Conservation (phyloP, 2,797 vertebrate genomes). For the Rhadinocentrus ornatus region DNA sequence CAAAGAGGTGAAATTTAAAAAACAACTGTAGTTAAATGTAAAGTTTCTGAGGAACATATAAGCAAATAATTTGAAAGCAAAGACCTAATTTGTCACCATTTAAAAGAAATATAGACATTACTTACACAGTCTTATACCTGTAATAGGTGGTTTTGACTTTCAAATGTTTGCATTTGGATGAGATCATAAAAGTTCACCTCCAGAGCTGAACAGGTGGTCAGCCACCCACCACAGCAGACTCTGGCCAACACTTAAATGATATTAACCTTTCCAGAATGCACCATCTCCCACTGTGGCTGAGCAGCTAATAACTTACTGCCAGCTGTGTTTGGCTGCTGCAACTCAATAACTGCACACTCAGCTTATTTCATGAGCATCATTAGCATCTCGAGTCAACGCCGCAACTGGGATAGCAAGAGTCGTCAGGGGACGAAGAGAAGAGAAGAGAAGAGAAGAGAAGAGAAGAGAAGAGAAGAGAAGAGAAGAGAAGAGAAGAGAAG, state of each 20-base stretch:
- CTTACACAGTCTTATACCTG: conserved; percentile 14
- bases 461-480: neutral
- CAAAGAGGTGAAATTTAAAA: conserved; percentile 37
- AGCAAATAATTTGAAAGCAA: neutral
- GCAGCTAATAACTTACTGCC: conserved; percentile 68
- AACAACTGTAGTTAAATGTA: conserved; percentile 26
- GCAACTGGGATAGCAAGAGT: conserved; percentile 46
- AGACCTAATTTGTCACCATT: neutral
- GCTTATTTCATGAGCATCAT: conserved; percentile 63
- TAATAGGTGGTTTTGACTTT: conserved; percentile 62
- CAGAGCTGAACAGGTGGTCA: conserved; percentile 77
- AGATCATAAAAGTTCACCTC: conserved; percentile 62
- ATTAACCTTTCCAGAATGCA: conserved; percentile 75
- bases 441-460: neutral
- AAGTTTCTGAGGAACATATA: conserved; percentile 17
- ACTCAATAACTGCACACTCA: conserved; percentile 68
- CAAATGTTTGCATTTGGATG: conserved; percentile 53
- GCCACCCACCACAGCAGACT: conserved; percentile 66
- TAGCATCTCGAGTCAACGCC: conserved; percentile 52
- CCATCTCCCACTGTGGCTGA: conserved; percentile 64
- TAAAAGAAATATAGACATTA: neutral
- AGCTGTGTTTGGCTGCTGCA: conserved; percentile 75
- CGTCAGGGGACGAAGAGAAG: conserved; percentile 35
- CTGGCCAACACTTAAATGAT: conserved; percentile 73
- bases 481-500: too few relatives aligned